Evolutionary conservation across 2,888 invertebrate genomes (phyloP).

Genomic region (Acleris sparsana): DNA sequence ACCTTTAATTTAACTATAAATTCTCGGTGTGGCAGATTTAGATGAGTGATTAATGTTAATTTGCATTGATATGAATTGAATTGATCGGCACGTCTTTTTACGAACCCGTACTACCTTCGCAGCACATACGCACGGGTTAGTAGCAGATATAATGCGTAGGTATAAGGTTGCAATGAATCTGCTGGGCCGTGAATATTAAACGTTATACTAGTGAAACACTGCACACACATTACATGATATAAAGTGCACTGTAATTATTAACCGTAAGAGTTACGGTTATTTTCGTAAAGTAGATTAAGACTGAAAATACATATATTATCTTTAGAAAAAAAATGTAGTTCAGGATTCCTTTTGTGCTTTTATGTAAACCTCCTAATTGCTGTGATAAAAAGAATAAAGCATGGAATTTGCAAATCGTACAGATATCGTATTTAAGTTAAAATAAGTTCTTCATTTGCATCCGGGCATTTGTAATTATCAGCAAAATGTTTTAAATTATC

Average conservation of each 20-base stretch:
- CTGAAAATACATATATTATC: constrained; percentile 66
- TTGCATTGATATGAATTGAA: not conserved
- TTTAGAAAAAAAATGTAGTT: constrained; percentile 51
- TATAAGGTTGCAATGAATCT: constrained; percentile 43
- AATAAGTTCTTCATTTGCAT: not conserved
- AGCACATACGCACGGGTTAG: constrained; percentile 5
- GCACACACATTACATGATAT: constrained; percentile 69
- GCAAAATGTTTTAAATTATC: too few relatives aligned
- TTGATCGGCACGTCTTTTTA: not conserved
- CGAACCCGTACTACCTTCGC: not conserved
- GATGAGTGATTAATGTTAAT: not conserved
- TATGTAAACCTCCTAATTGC: constrained; percentile 66
- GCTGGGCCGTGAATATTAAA: constrained; percentile 56
- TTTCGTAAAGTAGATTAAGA: constrained; percentile 72
- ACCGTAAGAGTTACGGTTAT: constrained; percentile 62
- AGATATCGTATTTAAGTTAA: too few relatives aligned
- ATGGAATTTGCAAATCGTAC: constrained; percentile 38
- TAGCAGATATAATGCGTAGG: constrained; percentile 8
- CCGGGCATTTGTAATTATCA: not conserved
- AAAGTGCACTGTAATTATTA: constrained; percentile 75
- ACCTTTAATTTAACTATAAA: constrained; percentile 17
- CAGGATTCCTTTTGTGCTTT: constrained; percentile 54
- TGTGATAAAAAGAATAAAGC: constrained; percentile 63
- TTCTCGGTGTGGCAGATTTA: constrained; percentile 33
- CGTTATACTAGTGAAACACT: constrained; percentile 51